Evolutionary conservation across 2,888 invertebrate species (phyloP).

Genomic region (Hirtodrosophila cameraria): DNA sequence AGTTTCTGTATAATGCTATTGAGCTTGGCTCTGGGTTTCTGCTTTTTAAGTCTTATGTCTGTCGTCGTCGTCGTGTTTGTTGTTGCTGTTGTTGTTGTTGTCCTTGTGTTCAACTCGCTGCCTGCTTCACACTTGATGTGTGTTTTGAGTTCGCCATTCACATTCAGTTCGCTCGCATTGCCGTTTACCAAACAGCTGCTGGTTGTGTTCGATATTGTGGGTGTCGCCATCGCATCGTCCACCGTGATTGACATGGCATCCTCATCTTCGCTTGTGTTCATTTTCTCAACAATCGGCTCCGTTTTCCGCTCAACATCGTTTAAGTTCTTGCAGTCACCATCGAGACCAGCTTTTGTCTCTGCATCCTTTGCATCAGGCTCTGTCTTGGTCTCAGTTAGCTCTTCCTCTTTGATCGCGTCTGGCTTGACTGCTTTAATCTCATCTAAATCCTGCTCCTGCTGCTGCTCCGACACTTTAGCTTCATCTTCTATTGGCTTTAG

Average conservation of each 20-base stretch:
- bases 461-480: constrained; percentile 7
- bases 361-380: constrained; percentile 24
- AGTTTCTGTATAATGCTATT: constrained; percentile 83
- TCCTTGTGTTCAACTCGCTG: constrained; percentile 11
- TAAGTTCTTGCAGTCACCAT: constrained; percentile 29
- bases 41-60: constrained; percentile 82
- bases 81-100: constrained; percentile 15
- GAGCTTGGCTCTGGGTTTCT: constrained; percentile 82
- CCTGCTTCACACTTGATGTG: constrained; percentile 39
- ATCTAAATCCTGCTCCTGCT: constrained; percentile 18
- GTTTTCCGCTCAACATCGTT: constrained; percentile 21
- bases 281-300: constrained; percentile 66
- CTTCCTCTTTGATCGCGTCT: constrained; percentile 51
- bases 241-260: constrained; percentile 47
- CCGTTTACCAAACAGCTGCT: constrained; percentile 36
- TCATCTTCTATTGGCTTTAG: constrained; percentile 51
- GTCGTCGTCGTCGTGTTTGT: constrained; percentile 36
- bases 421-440: constrained; percentile 42
- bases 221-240: constrained; percentile 29
- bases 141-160: constrained; percentile 47
- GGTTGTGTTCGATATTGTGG: constrained; percentile 8
- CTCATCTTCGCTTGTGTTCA: constrained; percentile 80
- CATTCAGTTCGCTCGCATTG: constrained; percentile 49
- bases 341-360: constrained; percentile 5
- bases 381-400: constrained; percentile 24